Conservation (phyloP, 2,888 invertebrate species). For the Acrobasis repandana region DNA sequence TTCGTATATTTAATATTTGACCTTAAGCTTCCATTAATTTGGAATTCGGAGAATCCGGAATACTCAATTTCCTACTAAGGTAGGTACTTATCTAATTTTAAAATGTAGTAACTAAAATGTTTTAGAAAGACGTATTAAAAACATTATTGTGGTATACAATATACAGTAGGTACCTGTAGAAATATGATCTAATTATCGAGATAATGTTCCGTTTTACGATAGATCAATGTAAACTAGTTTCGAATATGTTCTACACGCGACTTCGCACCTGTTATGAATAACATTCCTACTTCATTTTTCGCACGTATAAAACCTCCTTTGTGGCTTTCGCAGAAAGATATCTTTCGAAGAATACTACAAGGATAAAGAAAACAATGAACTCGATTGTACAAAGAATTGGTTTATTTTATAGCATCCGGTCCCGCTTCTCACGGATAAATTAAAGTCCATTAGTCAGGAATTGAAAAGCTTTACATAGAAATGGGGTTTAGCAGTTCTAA, state of each 20-base stretch:
- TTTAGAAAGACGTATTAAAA: not conserved
- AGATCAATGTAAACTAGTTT: slow-evolving; percentile 10
- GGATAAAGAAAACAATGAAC: not conserved
- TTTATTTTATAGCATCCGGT: not conserved
- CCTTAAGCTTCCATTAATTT: not conserved
- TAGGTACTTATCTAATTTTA: not conserved
- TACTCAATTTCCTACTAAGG: not conserved
- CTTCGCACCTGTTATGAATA: slow-evolving; percentile 8
- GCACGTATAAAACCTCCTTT: not conserved
- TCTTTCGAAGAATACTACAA: not conserved
- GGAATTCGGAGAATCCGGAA: not conserved
- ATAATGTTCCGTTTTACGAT: not conserved
- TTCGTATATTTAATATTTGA: not conserved
- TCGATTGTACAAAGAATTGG: not conserved
- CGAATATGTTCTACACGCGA: slow-evolving; percentile 11
- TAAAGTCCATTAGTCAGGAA: not conserved
- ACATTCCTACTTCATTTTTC: not conserved
- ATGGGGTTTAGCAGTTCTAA: too few species aligned
- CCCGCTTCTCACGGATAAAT: not conserved
- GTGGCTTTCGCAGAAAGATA: not conserved
- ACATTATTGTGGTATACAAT: too few species aligned
- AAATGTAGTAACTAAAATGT: not conserved
- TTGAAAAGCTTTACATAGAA: too few species aligned
- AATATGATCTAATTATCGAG: too few species aligned
- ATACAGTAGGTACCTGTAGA: too few species aligned